Conservation (phyloP, 2,888 invertebrate genomes). For the Drosophila infuscata region DNA sequence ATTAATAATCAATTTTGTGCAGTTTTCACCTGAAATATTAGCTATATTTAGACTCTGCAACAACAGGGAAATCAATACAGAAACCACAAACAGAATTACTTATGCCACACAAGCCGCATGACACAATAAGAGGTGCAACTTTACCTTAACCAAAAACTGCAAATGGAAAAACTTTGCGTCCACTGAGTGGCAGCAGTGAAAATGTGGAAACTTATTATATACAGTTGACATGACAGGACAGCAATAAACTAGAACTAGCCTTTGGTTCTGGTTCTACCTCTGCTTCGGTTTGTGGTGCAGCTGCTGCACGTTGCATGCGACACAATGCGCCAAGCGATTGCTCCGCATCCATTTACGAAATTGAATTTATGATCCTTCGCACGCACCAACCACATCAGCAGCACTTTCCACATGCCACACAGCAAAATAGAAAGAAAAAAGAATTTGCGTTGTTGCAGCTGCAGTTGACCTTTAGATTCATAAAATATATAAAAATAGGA, state of each 20-base stretch:
- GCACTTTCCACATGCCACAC: constrained; percentile 38
- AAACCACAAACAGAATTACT: constrained; percentile 18
- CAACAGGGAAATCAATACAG: constrained; percentile 48
- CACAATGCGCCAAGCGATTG: constrained; percentile 65
- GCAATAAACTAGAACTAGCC: constrained; percentile 25
- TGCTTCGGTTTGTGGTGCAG: constrained; percentile 1
- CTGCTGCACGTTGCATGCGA: constrained; percentile 59
- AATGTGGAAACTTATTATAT: constrained; percentile 46
- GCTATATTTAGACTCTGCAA: constrained; percentile 20
- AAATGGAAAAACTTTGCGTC: constrained; percentile 36
- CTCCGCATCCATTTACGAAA: constrained; percentile 60
- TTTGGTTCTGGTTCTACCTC: not conserved
- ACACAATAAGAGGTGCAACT: not conserved
- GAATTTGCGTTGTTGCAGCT: constrained; percentile 2
- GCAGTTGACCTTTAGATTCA: constrained; percentile 3
- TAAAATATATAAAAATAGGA: not conserved
- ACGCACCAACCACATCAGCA: constrained; percentile 12
- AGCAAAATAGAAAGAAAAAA: not conserved
- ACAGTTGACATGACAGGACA: constrained; percentile 52
- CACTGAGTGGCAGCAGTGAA: constrained; percentile 50
- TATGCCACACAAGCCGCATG: constrained; percentile 31
- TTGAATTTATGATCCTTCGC: constrained; percentile 72
- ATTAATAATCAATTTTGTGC: constrained; percentile 51
- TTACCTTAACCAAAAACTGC: constrained; percentile 12
- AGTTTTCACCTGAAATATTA: not conserved